Evolutionary conservation across 1,140 invertebrate species (phyloP).

Genomic region (Eurytemora carolleeae): DNA sequence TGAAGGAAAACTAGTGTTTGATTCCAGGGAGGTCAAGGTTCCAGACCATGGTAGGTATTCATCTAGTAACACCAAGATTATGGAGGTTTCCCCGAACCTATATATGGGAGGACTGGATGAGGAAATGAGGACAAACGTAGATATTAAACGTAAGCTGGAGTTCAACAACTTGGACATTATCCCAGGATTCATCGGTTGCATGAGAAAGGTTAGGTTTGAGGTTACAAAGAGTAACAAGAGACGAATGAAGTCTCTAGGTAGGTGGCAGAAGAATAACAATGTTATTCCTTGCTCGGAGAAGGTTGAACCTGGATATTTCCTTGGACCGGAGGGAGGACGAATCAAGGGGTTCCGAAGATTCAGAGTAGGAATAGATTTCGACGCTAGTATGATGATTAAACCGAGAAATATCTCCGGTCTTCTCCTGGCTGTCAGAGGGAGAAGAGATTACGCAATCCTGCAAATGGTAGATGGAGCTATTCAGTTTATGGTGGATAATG

Average conservation of each 20-base stretch:
- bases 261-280: conserved; percentile 27
- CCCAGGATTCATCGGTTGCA: background rate
- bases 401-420: conserved; percentile 61
- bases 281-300: conserved; percentile 57
- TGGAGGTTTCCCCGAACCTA: conserved; percentile 6
- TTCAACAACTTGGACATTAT: background rate
- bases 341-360: conserved; percentile 35
- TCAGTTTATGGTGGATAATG: conserved; percentile 61
- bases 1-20: conserved; percentile 29
- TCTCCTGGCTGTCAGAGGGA: conserved; percentile 49
- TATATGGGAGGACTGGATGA: conserved; percentile 7
- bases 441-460: conserved; percentile 56
- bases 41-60: conserved; percentile 17
- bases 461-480: conserved; percentile 62
- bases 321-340: conserved; percentile 48
- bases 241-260: background rate
- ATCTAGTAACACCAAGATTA: conserved; percentile 13
- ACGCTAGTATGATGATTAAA: conserved; percentile 66
- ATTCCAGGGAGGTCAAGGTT: conserved; percentile 19
- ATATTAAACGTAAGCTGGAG: background rate
- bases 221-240: background rate
- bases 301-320: conserved; percentile 71
- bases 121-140: background rate
- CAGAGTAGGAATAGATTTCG: conserved; percentile 49
- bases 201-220: background rate